These are phyloP conservation scores for Chelidonichthys spinosus DNA, from an alignment of 2,797 vertebrate species.

Conservation along the genomic window DNA sequence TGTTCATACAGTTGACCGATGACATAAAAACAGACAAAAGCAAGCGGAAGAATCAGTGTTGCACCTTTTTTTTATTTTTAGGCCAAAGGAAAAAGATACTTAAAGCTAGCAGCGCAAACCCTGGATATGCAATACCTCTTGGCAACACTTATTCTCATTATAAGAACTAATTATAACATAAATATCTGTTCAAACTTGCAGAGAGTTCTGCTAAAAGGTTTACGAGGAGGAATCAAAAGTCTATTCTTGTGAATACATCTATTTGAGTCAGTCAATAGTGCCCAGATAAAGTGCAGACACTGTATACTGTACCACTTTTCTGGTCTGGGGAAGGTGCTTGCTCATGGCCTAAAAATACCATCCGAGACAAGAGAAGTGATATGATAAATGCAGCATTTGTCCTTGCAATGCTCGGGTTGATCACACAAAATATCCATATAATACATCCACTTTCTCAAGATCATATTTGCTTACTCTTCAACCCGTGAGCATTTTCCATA, in stretches of 20 bases:
- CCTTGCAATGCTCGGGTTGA: conserved; percentile 55
- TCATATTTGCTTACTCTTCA: background rate
- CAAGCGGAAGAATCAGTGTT: conserved; percentile 25
- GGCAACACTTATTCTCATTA: background rate
- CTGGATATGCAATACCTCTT: conserved; percentile 39
- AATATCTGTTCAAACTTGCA: conserved; percentile 32
- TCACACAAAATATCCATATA: conserved; percentile 28
- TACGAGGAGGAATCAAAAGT: conserved; percentile 38
- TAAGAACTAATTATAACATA: conserved; percentile 13
- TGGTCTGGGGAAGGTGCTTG: conserved; percentile 62
- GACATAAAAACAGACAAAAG: conserved; percentile 21
- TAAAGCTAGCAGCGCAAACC: conserved; percentile 34
- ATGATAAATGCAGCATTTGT: conserved; percentile 73
- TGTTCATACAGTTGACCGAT: conserved; percentile 41
- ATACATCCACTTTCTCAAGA: conserved; percentile 5
- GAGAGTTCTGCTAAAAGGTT: conserved; percentile 27
- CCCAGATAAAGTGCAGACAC: conserved; percentile 66
- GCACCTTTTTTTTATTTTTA: conserved; percentile 47
- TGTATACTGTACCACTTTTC: conserved; percentile 62
- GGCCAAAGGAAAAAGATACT: conserved; percentile 23
- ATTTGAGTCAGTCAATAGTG: conserved; percentile 45
- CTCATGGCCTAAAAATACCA: conserved; percentile 76
- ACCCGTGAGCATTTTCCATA: background rate
- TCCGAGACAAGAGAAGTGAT: conserved; percentile 68
- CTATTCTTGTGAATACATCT: conserved; percentile 49